Percentiles rank a stretch among this genome's conserved stretches.
phyloP scores from a whole-genome alignment of 92 coral and sea anemone species.

The Phymanthus crucifer region DNA sequence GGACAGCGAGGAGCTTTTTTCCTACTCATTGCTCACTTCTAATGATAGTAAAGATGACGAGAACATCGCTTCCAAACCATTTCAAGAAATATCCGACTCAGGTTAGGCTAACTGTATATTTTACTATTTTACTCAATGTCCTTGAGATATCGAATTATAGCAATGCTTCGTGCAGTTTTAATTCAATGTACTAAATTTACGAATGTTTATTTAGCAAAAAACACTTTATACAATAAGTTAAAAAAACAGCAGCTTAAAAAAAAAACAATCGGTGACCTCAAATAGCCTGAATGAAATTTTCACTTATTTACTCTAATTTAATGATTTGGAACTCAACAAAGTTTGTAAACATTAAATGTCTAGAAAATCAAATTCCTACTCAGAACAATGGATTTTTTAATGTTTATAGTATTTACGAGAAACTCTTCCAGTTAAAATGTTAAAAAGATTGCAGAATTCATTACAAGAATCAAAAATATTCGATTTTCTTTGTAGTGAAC shows the following conservation, averaged over 20 bases:
- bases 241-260: background rate
- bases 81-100: conserved; percentile 23
- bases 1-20: conserved; percentile 62
- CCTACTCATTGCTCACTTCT: conserved; percentile 33
- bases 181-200: too few species aligned
- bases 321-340: background rate
- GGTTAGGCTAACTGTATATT: conserved; percentile 6
- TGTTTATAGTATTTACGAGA: background rate
- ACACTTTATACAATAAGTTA: too few species aligned
- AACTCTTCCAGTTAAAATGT: background rate
- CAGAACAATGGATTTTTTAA: background rate
- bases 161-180: too few species aligned
- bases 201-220: too few species aligned
- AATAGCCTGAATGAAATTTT: background rate
- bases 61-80: background rate
- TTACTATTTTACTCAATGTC: too few species aligned
- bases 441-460: background rate
- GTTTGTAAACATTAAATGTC: background rate
- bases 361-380: background rate
- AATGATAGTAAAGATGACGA: background rate
- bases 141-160: background rate
- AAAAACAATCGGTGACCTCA: background rate
- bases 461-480: background rate
- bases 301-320: background rate
- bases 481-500: background rate